Base-by-base conservation (phyloP, 2,888 invertebrate genomes). In the Odiellus spinosus region DNA sequence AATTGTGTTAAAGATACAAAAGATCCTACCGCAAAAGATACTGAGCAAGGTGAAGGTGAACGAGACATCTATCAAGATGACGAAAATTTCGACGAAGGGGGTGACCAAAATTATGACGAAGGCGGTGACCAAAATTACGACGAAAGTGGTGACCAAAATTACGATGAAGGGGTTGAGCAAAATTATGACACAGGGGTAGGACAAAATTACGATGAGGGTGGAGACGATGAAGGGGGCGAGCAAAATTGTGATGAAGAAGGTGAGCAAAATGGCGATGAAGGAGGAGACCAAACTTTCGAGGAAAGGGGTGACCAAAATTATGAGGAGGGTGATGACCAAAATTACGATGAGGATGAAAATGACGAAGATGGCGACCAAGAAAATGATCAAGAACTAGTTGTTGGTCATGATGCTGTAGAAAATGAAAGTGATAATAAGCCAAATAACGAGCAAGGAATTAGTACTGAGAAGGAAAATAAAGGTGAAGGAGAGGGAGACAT, bases 351-450 rank as follows among this genome's bases (percentile, higher is more conserved):
- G 19, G 47, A 46, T 17, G 47, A 44, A 11, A 47, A 46, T 17
- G 54, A 53, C 42, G 50, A 53, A 40, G 53, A 53, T 35, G 48
- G 48, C 38, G 46, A 44, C 19, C 40, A 47, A 21, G 43, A 52
- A 14, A 44, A 52, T 32, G 49, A 48, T 33, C 51, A 49, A 14
- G 48, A 39, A 34, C 47, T 54, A 39, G 52, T 46, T n/a, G 33
- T 42, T 14, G 38, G 44, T 15, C 34, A 41, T 20, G 21, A 43
- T 18, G 41, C 42, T 38, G 38, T 45, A 51, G 45, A 21, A 39
- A 34, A 20, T 41, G 40, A 40, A 15, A 46, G 47, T 48, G 42
- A 26, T 41, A 35, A 48, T 44, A 45, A 40, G 19, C 26, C 33
- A 32, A n/a, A n/a, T n/a, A n/a, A n/a, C n/a, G n/a, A n/a, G n/a